Base-by-base conservation (phyloP, 2,797 vertebrate genomes). In the Coregonus sp. region DNA sequence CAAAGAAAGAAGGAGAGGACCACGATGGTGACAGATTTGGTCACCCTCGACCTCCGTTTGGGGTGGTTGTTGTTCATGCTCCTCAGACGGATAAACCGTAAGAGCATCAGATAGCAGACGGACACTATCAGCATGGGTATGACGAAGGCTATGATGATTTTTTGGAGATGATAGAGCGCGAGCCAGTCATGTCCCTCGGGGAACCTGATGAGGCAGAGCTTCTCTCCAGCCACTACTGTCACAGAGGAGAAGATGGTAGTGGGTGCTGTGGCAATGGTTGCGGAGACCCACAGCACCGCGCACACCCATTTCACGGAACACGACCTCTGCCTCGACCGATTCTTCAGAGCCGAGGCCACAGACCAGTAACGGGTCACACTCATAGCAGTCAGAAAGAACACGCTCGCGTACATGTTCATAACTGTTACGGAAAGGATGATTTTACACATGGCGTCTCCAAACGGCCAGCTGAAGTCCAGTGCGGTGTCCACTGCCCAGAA, bases 401-500 rank as follows among this genome's bases (percentile, higher is more conserved):
- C 95, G 72, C 95, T 95, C 66, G 95, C 95, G 85, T 96, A 95
- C 95, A 96, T 95, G 93, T 96, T 96, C 93, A 96, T 94, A 72
- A 96, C 94, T 0, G 94, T 95, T 73, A 95, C 89, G 0, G 94
- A 95, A 4, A 95, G 90, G 79, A 95, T 82, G 83, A 95, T 94
- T 31, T 92, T 95, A 75, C 95, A 96, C 94, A 96, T 95, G 76
- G 94, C 93, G 88, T 93, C 86, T 54, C 95, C 95, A 80, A 96
- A 96, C 4, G 95, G 95, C 95, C 95, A 96, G 90, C 94, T 96
- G 89, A 96, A 96, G 88, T 96, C 95, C 77, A 95, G 84, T 33
- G 89, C 95, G 0, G 93, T 95, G 87, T 96, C 95, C 83, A 95
- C 95, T 0, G 95, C 95, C 95, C 94, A 96, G 88, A 96, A 96